Percentiles rank a stretch among this genome's conserved stretches.
These are phyloP conservation scores for Pocillopora verrucosa DNA, from an alignment of 64 coral and sea anemone species.

Conservation along the genomic window DNA sequence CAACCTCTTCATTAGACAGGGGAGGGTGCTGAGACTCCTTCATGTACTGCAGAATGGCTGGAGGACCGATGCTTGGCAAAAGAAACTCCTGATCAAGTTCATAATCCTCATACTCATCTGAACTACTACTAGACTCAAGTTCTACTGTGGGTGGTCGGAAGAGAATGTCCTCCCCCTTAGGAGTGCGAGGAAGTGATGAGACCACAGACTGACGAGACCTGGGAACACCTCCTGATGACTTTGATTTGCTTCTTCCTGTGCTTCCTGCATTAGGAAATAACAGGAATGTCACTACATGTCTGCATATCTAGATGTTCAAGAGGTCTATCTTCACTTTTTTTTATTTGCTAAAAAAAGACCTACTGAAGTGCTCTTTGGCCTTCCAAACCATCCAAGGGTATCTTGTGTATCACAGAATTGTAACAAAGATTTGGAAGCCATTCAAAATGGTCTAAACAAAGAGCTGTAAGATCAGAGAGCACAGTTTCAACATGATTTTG, in stretches of 20 bases:
- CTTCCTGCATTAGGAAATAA: background rate
- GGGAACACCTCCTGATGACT: constrained; percentile 20
- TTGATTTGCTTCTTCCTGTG: constrained; percentile 15
- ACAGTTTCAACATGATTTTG: no score
- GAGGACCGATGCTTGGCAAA: constrained; percentile 94
- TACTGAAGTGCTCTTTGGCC: no score
- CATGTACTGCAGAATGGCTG: constrained; percentile 93
- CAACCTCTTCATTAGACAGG: constrained; percentile 52
- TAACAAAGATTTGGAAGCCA: no score
- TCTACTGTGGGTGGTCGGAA: constrained; percentile 90
- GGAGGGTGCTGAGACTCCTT: constrained; percentile 94
- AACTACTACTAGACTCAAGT: constrained; percentile 68
- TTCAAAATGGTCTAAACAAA: no score
- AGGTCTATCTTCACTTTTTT: no score
- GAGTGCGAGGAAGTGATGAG: constrained; percentile 60
- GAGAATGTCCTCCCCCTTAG: constrained; percentile 73
- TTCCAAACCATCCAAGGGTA: no score
- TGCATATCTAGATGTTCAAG: background rate
- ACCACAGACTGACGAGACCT: constrained; percentile 63
- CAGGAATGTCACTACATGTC: background rate
- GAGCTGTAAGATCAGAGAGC: no score
- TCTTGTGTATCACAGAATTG: no score
- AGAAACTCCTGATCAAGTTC: constrained; percentile 51
- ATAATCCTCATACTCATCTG: constrained; percentile 73
- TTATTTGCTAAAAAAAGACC: no score